A percentile compares a stretch with the other conserved stretches of the same genome.
Evolutionary conservation across 2,113 vertebrate genomes (phyloP).

Genomic region (Muntiacus reevesi): DNA sequence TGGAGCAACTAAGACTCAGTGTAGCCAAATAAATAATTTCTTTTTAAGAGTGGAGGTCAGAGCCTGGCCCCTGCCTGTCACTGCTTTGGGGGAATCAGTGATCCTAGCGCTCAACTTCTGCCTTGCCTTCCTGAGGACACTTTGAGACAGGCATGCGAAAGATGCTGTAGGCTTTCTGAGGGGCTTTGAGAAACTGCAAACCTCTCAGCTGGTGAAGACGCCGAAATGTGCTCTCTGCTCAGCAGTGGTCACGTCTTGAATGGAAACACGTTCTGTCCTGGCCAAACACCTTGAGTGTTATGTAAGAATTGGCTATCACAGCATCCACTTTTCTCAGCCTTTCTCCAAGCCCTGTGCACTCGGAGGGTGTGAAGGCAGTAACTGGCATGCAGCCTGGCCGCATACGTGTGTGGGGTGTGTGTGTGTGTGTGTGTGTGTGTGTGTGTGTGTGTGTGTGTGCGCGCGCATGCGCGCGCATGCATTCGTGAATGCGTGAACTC

Average conservation of each 20-base stretch:
- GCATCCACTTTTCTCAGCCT: background rate
- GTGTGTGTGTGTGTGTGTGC: too few species aligned
- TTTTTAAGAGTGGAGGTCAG: background rate
- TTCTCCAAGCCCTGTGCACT: background rate
- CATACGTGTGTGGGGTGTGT: background rate
- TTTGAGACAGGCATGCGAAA: background rate
- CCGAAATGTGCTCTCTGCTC: background rate
- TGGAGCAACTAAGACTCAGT: background rate
- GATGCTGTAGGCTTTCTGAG: background rate
- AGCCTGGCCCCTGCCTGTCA: background rate
- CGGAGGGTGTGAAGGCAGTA: background rate
- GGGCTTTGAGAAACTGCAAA: background rate
- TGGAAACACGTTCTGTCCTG: background rate
- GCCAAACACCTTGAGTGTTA: rapidly evolving
- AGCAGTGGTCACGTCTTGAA: background rate
- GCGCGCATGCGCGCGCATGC: rapidly evolving
- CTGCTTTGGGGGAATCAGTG: too few species aligned
- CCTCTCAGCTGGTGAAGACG: background rate
- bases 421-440: background rate
- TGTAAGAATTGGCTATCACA: background rate
- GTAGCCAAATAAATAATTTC: background rate
- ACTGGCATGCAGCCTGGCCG: background rate
- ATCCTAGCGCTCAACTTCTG: background rate
- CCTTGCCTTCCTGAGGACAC: background rate
- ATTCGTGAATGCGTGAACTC: rapidly evolving